Conservation (phyloP, 2,797 vertebrate species). For the Chiloscyllium punctatum region DNA sequence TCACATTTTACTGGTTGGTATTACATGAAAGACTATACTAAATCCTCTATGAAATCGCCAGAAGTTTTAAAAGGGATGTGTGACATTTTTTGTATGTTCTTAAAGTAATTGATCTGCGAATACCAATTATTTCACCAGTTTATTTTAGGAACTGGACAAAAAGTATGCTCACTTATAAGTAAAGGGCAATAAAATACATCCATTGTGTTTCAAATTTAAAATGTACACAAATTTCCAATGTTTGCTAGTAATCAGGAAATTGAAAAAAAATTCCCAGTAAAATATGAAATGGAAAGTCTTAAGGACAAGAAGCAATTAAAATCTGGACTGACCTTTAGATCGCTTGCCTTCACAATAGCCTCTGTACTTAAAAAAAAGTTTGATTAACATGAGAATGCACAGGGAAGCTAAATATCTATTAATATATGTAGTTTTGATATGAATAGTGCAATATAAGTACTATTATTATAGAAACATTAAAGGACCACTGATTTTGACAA, state of each 20-base stretch:
- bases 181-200: neutral
- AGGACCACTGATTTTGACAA: neutral
- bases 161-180: neutral
- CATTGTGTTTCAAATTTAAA: neutral
- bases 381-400: neutral
- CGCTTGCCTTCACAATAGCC: neutral
- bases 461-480: neutral
- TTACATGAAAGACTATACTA: neutral
- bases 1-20: neutral
- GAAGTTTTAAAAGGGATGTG: constrained; percentile 10
- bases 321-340: neutral
- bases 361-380: neutral
- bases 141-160: neutral
- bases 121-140: neutral
- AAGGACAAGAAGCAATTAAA: neutral
- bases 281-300: neutral
- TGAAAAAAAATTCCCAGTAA: neutral
- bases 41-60: constrained; percentile 21
- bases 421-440: neutral
- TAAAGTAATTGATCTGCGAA: neutral
- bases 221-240: neutral
- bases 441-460: neutral
- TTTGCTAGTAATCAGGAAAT: neutral
- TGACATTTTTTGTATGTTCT: neutral
- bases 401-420: neutral